These are phyloP conservation scores for Oenanthe oenanthe DNA, from an alignment of 2,113 vertebrate species.

Conservation along the genomic window DNA sequence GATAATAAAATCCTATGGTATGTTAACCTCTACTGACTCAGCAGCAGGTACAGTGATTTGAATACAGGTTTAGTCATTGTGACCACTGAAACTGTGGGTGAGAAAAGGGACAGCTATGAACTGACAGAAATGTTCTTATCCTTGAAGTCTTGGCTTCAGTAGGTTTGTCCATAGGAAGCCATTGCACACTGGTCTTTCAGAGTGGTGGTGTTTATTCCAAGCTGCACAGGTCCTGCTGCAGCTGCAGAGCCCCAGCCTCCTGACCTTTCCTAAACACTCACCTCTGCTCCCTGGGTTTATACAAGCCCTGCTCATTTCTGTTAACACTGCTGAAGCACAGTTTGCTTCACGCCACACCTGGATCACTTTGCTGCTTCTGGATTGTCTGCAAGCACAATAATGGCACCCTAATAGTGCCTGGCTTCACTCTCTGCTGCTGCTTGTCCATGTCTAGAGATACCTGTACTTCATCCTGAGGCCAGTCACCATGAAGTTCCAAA, in stretches of 20 bases:
- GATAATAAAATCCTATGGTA: not conserved
- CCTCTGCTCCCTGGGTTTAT: not conserved
- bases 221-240: accelerated
- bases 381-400: not conserved
- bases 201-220: not conserved
- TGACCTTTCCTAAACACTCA: not conserved
- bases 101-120: not conserved
- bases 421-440: not conserved
- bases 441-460: accelerated
- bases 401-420: accelerated
- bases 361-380: not conserved
- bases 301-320: not conserved
- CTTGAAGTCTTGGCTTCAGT: not conserved
- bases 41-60: not conserved
- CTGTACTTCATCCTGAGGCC: accelerated
- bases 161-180: not conserved
- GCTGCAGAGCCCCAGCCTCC: not conserved
- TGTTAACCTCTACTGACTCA: not conserved
- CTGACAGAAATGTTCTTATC: not conserved
- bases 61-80: not conserved
- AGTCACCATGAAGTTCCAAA: not conserved
- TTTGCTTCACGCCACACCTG: not conserved
- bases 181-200: not conserved
- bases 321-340: not conserved
- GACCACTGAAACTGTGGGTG: not conserved